Percentiles rank a stretch among this genome's conserved stretches.
phyloP scores from a whole-genome alignment of 1,140 invertebrate species.

The Drosophila gunungcola region DNA sequence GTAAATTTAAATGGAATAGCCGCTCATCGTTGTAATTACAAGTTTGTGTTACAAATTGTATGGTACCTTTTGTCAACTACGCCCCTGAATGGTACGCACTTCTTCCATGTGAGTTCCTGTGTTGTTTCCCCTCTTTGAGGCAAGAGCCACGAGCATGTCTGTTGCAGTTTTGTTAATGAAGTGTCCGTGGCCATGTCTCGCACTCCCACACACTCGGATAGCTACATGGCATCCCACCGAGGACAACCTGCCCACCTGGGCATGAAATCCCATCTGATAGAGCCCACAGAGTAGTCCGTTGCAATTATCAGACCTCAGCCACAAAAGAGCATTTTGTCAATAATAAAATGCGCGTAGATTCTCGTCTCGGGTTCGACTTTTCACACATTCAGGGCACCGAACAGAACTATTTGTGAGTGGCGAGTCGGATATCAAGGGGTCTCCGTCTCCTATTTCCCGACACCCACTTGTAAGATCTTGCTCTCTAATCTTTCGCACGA shows the following conservation, averaged over 20 bases:
- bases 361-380: slow-evolving; percentile 51
- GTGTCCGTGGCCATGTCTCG: slow-evolving; percentile 51
- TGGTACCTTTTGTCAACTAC: slow-evolving; percentile 13
- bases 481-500: not conserved
- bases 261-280: slow-evolving; percentile 49
- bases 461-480: slow-evolving; percentile 35
- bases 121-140: not conserved
- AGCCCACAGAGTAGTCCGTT: slow-evolving; percentile 1
- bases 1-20: too few relatives aligned
- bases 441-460: slow-evolving; percentile 34
- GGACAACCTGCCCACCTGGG: slow-evolving; percentile 35
- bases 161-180: slow-evolving; percentile 58
- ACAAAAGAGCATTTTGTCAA: slow-evolving; percentile 47
- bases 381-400: slow-evolving; percentile 53
- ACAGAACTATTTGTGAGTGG: slow-evolving; percentile 10
- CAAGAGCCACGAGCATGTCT: not conserved
- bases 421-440: slow-evolving; percentile 34
- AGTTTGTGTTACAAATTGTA: slow-evolving; percentile 5
- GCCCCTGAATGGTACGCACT: slow-evolving; percentile 18
- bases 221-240: slow-evolving; percentile 3
- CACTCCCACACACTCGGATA: slow-evolving; percentile 32
- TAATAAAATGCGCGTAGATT: slow-evolving; percentile 49
- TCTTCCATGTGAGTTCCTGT: slow-evolving; percentile 16
- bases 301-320: slow-evolving; percentile 45
- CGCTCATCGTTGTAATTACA: slow-evolving; percentile 2